A percentile compares a stretch with the other conserved stretches of the same genome.
phyloP scores from a whole-genome alignment of 2,797 vertebrate genomes.

The Gephyroberyx darwinii region DNA sequence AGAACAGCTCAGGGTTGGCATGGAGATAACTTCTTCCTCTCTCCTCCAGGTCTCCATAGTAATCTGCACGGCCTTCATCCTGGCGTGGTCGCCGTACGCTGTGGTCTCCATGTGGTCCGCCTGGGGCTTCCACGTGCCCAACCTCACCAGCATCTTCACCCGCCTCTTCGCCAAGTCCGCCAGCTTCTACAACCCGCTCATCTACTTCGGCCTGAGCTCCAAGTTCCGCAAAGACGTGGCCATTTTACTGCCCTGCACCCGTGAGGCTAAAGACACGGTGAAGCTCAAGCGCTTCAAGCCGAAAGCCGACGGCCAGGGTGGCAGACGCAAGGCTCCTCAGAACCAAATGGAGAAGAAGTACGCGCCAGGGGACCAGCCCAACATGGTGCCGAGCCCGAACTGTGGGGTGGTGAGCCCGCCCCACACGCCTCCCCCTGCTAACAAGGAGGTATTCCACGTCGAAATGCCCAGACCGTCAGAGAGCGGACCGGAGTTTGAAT shows the following conservation, averaged over 20 bases:
- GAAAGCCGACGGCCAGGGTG: conserved; percentile 29
- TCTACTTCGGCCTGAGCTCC: conserved; percentile 87
- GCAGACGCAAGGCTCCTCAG: conserved; percentile 39
- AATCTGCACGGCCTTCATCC: conserved; percentile 83
- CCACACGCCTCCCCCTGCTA: conserved; percentile 63
- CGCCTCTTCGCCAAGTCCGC: conserved; percentile 86
- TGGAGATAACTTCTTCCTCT: neutral
- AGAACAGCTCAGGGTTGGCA: too few relatives aligned
- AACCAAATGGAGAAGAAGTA: conserved; percentile 47
- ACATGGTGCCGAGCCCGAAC: conserved; percentile 53
- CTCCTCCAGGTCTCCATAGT: conserved; percentile 83
- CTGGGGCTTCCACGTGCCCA: conserved; percentile 81
- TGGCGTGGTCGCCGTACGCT: conserved; percentile 88
- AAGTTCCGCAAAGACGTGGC: conserved; percentile 84
- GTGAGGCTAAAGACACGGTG: conserved; percentile 74
- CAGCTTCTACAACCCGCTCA: conserved; percentile 86
- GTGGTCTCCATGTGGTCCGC: conserved; percentile 86
- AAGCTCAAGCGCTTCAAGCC: conserved; percentile 79
- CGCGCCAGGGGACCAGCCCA: neutral
- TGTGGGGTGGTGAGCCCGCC: conserved; percentile 64
- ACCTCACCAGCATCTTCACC: conserved; percentile 84
- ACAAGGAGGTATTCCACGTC: conserved; percentile 70
- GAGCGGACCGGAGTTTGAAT: conserved; percentile 76
- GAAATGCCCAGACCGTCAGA: conserved; percentile 62
- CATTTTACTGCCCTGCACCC: conserved; percentile 77